Base-by-base conservation (phyloP, 2,113 vertebrate species). In the Petrocephalus microphthalmus region DNA sequence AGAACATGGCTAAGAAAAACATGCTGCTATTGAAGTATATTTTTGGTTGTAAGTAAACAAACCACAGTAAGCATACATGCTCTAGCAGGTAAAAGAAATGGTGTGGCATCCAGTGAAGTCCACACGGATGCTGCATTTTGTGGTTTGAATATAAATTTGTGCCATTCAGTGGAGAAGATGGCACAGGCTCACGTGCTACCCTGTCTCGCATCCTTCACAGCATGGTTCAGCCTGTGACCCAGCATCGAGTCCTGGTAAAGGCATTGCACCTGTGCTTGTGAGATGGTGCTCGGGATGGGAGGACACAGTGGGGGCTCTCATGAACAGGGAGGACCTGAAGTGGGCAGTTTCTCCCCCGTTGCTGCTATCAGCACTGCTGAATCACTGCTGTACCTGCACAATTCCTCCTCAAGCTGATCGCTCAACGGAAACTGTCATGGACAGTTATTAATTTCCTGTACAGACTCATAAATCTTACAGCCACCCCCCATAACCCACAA, bases 401-500 rank as follows among this genome's bases (percentile, higher is more conserved):
- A 94, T 94, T 92, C 92, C 90, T 88, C 90, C 90, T 91, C 87
- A 90, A 92, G 90, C 83, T 92, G 92, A 92, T 93, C 93, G 89
- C 92, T 89, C 90, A 89, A 92, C 91, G 81, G 89, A 91, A 51
- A 64, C 29, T 91, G 89, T 90, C 88, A 71, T 90, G 86, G 90
- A 92, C 91, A 91, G 89, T 94, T 94, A 95, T 94, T 94, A 95
- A 95, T 95, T 94, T 92, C 90, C 90, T 89, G 89, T 67, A 57
- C 90, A 91, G 91, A 90, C 94, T 94, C 91, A 95, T 95, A 94
- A 92, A 94, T 94, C 93, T 94, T 92, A 45, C 20, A 89, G 86
- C 93, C 92, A 91, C 82, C 85, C 13, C 81, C 42, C 81, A 37
- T 42, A 47, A 67, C 92, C 81, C 81, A 51, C 81, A 15, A 51